A percentile compares a stretch with the other conserved stretches of the same genome.
phyloP scores from a whole-genome alignment of 1,140 invertebrate genomes.

The Zaprionus africanus region DNA sequence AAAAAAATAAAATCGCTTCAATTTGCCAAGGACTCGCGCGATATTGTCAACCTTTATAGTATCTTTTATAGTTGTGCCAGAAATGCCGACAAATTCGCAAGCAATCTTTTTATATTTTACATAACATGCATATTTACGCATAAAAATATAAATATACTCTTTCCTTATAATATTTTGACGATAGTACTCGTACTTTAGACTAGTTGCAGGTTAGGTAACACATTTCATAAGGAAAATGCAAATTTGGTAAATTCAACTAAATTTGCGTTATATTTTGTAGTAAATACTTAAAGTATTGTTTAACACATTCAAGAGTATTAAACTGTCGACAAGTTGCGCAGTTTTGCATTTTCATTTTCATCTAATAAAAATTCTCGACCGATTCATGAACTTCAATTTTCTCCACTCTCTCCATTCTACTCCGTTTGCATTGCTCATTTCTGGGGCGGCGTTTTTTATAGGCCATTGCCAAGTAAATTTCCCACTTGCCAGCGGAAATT shows the following conservation, averaged over 20 bases:
- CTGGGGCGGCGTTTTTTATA: conserved; percentile 46
- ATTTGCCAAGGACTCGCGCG: conserved; percentile 2
- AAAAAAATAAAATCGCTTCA: conserved; percentile 15
- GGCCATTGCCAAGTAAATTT: conserved; percentile 56
- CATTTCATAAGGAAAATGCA: neutral
- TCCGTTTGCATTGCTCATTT: conserved; percentile 10
- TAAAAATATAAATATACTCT: neutral
- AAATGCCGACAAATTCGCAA: conserved; percentile 32
- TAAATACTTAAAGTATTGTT: no score
- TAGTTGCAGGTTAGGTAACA: neutral
- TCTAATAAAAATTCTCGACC: conserved; percentile 34
- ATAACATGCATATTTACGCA: conserved; percentile 22
- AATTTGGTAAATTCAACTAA: neutral
- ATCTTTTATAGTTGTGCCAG: conserved; percentile 6
- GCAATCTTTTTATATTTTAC: conserved; percentile 27
- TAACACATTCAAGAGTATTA: neutral
- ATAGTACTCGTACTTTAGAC: neutral
- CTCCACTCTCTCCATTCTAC: conserved; percentile 8
- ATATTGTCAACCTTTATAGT: conserved; percentile 40
- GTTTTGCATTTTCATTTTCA: neutral
- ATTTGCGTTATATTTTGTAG: no score
- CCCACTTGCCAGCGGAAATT: conserved; percentile 58
- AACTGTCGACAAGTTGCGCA: no score
- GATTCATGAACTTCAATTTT: conserved; percentile 32
- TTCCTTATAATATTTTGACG: neutral